These are phyloP conservation scores for Penaeus japonicus DNA, from an alignment of 1,140 invertebrate genomes.

Conservation along the genomic window DNA sequence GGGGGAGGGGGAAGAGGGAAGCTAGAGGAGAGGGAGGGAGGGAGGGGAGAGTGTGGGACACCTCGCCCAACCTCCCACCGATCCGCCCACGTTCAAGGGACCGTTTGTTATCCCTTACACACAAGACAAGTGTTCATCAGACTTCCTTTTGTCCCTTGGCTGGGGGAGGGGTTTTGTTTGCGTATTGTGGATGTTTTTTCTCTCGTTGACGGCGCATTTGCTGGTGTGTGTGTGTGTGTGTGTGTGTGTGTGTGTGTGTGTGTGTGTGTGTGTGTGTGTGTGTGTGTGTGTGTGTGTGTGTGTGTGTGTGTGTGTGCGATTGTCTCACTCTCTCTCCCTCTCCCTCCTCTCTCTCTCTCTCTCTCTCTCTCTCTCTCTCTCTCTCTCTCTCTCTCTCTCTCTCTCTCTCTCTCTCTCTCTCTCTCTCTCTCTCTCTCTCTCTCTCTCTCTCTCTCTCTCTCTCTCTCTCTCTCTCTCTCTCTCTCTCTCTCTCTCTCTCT, in stretches of 20 bases:
- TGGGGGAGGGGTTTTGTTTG: neutral
- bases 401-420: neutral
- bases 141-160: too few relatives aligned
- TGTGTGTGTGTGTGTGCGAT: neutral
- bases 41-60: too few relatives aligned
- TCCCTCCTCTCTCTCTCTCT: too few relatives aligned
- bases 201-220: neutral
- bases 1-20: too few relatives aligned
- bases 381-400: neutral
- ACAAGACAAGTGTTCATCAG: too few relatives aligned
- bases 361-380: too few relatives aligned
- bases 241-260: neutral
- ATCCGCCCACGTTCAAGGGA: too few relatives aligned
- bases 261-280: neutral
- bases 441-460: neutral
- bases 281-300: too few relatives aligned
- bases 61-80: too few relatives aligned
- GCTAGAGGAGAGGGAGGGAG: too few relatives aligned
- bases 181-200: neutral
- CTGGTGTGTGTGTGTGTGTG: neutral
- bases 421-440: conserved; percentile 15
- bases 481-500: neutral
- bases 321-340: neutral
- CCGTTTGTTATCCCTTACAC: too few relatives aligned
- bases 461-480: neutral